Evolutionary conservation across 1,140 invertebrate genomes (phyloP), one percentile per base, ranked within the genome.

Genomic region (Oppia nitens): DNA sequence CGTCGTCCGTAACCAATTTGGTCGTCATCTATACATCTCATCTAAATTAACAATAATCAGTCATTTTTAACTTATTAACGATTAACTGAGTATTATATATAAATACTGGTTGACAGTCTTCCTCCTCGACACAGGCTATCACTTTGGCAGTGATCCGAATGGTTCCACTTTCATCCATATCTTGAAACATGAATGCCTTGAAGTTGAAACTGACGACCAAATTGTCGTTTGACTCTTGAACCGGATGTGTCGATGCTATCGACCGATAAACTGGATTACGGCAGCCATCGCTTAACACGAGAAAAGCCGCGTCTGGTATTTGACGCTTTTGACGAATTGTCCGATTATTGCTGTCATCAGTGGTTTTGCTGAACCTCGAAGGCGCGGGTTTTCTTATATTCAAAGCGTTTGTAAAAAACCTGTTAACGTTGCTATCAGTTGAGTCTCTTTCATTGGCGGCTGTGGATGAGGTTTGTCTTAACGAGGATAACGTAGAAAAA

Each of bases 141-240:
- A 81, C 72, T 60, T 74, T 74, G 32, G 81, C 77, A 48, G 75
- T 78, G 21, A 83, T 68, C 1, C 80, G 67, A 59, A 83, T 72
- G 45, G 78, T 74, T 59, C 82, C 81, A 1, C 76, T 78, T 61
- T 77, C 77, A 24, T 70, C 70, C 77, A 81, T 80, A 3, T 78
- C 79, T 61, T 81, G 79, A 64, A 83, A 83, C 72, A 82, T 77
- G 56, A 82, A 81, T 0, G 79, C 79, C 50, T 79, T 73, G 63
- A 81, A 81, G 52, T 74, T 72, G 59, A 80, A 69, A 45, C 73
- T 73, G 21, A 67, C 75, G n/a, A 73, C 69, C 32, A 79, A 66
- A 21, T 71, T 67, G 52, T 66, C 69, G 0, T 68, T 23, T 58
- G 68, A 14, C 63, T 71, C 64, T 61, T 71, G 66, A 65, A 73